Conservation (phyloP, 2,888 invertebrate genomes). For the Drosophila lacicola region DNA sequence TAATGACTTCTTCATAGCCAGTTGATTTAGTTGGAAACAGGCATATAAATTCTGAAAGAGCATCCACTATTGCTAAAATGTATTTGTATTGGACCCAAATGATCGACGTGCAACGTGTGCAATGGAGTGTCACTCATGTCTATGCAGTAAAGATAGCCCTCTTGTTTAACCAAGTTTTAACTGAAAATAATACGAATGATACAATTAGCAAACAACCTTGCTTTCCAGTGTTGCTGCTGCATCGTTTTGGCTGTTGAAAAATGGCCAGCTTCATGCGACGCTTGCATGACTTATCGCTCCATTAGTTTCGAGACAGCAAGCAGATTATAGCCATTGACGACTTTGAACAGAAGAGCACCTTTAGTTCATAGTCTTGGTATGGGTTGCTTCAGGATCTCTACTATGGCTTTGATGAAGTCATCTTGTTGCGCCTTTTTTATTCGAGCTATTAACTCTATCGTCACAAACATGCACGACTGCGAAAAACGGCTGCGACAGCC, state of each 20-base stretch:
- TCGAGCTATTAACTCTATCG: no score
- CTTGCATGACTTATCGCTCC: not conserved
- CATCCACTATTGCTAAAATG: not conserved
- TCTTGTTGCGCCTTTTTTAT: no score
- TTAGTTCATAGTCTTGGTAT: no score
- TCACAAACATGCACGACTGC: no score
- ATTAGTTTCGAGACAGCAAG: not conserved
- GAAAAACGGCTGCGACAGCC: no score
- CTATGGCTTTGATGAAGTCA: no score
- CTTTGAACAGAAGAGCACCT: no score
- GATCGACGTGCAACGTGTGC: constrained; percentile 16
- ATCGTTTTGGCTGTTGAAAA: no score
- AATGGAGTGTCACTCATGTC: constrained; percentile 68
- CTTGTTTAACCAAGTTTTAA: constrained; percentile 70
- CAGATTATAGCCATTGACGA: not conserved
- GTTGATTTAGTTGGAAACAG: not conserved
- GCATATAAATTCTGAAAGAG: not conserved
- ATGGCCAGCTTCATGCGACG: no score
- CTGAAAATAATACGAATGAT: constrained; percentile 28
- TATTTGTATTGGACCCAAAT: constrained; percentile 15
- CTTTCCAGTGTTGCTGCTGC: no score
- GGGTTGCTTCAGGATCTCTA: no score
- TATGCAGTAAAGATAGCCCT: constrained; percentile 73
- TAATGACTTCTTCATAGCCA: not conserved
- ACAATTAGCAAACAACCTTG: constrained; percentile 5